Evolutionary conservation across 1,140 invertebrate genomes (phyloP).

Genomic region (Condylostylus longicornis): DNA sequence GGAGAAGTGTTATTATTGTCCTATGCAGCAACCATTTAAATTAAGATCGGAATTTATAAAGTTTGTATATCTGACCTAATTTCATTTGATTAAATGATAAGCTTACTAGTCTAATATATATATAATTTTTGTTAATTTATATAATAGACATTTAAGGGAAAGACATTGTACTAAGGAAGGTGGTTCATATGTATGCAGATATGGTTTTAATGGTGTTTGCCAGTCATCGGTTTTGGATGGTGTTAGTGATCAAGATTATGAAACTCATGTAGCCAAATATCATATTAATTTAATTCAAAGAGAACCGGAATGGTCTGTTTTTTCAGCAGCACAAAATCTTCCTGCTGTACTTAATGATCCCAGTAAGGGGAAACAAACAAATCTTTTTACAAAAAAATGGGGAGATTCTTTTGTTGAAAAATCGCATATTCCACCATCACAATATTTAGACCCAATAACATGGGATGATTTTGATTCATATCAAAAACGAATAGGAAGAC

Average conservation of each 20-base stretch:
- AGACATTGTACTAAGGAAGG: constrained; percentile 76
- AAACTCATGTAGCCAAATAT: constrained; percentile 69
- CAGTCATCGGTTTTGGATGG: constrained; percentile 73
- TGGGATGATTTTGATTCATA: constrained; percentile 78
- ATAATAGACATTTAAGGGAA: constrained; percentile 65
- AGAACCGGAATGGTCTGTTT: constrained; percentile 55
- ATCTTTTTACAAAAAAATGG: constrained; percentile 97
- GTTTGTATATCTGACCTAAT: too few relatives aligned
- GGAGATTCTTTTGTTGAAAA: constrained; percentile 86
- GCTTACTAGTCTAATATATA: too few relatives aligned
- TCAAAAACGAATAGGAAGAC: constrained; percentile 56
- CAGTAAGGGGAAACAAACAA: constrained; percentile 69
- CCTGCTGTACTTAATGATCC: constrained; percentile 95
- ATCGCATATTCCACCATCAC: constrained; percentile 54
- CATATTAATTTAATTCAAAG: constrained; percentile 47
- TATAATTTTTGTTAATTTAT: too few relatives aligned
- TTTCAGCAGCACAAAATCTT: constrained; percentile 80
- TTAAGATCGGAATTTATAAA: too few relatives aligned
- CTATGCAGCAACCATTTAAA: too few relatives aligned
- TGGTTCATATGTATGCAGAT: constrained; percentile 74
- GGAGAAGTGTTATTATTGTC: too few relatives aligned
- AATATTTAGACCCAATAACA: constrained; percentile 69
- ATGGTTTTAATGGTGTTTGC: constrained; percentile 78
- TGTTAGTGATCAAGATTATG: constrained; percentile 74
- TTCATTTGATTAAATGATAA: too few relatives aligned